phyloP scores from a whole-genome alignment of 30 jellyfish, hydroid and myxozoan genomes.

The Pelagia noctiluca region DNA sequence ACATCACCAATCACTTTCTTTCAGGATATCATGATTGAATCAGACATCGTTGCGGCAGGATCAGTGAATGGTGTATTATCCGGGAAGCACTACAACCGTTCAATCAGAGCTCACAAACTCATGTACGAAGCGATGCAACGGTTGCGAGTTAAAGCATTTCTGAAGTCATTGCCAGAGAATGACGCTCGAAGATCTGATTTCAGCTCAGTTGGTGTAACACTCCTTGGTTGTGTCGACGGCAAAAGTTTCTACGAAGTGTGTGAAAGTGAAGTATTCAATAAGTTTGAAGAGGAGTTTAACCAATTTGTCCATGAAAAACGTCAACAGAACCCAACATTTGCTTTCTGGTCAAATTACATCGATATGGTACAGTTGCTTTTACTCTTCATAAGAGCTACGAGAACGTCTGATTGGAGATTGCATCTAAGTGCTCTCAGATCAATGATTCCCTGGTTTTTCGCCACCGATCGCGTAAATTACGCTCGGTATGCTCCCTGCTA shows the following conservation, averaged over 20 bases:
- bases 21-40: slow-evolving; percentile 65
- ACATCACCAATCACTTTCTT: not conserved
- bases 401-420: slow-evolving; percentile 68
- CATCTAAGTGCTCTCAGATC: slow-evolving; percentile 68
- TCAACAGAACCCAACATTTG: slow-evolving; percentile 60
- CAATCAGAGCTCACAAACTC: slow-evolving; percentile 59
- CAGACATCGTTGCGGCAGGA: slow-evolving; percentile 62
- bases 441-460: slow-evolving; percentile 83
- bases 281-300: slow-evolving; percentile 14
- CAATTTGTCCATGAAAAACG: slow-evolving; percentile 19
- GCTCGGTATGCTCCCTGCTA: slow-evolving; percentile 71
- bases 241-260: slow-evolving; percentile 21
- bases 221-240: slow-evolving; percentile 27
- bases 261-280: slow-evolving; percentile 14
- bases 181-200: slow-evolving; percentile 32
- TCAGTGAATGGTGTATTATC: slow-evolving; percentile 54
- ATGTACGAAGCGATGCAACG: slow-evolving; percentile 67
- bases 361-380: slow-evolving; percentile 75
- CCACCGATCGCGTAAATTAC: slow-evolving; percentile 58
- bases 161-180: slow-evolving; percentile 41
- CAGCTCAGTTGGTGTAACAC: slow-evolving; percentile 10
- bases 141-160: slow-evolving; percentile 40
- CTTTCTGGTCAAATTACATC: slow-evolving; percentile 62
- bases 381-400: slow-evolving; percentile 64
- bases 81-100: slow-evolving; percentile 68